Base-by-base conservation (phyloP, 2,888 invertebrate species). In the Cephus pulcher region DNA sequence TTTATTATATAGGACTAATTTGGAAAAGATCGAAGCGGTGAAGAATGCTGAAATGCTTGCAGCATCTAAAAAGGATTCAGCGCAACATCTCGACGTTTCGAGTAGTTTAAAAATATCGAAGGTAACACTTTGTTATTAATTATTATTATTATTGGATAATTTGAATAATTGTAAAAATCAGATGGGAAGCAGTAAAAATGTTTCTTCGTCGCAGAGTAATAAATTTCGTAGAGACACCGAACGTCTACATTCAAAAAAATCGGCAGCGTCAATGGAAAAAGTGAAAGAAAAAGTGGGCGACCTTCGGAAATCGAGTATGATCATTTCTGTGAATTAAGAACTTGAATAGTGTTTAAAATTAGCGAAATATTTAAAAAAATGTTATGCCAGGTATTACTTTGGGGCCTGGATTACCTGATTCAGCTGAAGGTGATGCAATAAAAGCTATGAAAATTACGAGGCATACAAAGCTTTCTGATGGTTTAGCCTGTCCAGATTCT, bases 251-350 rank as follows among this genome's bases (percentile, higher is more conserved):
- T 74, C 73, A 34, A 74, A 74, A 33, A 69, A 37, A 35, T 77
- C 74, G 69, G 15, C 12, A 33, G 15, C 11, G 33, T 77, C 69
- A 30, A 40, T 30, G 56, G 74, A 75, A 69, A 35, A 40, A 30
- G 30, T 69, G 40, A 77, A 34, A 34, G 34, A 34, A 23, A 77
- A 77, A 77, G 77, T 77, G 73, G 77, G 77, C 33, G 77, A 77
- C 15, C n/a, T 77, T n/a, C 33, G 32, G 11, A 69, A 73, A 34
- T 23, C 69, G 15, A 74, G 77, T 77, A 77, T 69, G 37, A n/a
- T 12, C 23, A 75, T 11, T 30, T 35, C 11, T 33, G 32, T 30
- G 15, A 56, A 68, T 34, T 40, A 12, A 33, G 1, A 34, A 33
- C 11, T 23, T 23, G 0, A 56, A 34, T n/a, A 12, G 12, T 70